Conservation (phyloP, 2,888 invertebrate genomes). For the Polymixis flavicincta region DNA sequence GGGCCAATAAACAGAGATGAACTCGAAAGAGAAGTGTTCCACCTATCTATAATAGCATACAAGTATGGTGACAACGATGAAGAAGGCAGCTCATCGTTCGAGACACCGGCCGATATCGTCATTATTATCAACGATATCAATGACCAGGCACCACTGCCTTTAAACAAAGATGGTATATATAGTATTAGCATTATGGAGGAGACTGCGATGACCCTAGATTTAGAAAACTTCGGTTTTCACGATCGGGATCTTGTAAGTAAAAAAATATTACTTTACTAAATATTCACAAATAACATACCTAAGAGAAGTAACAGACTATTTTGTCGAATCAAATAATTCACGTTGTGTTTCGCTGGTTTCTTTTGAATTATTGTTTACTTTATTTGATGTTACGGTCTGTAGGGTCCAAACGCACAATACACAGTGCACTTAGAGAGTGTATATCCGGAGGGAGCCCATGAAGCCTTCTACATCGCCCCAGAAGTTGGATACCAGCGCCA, state of each 20-base stretch:
- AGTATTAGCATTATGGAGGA: slow-evolving; percentile 88
- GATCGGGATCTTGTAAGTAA: slow-evolving; percentile 89
- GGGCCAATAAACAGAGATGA: slow-evolving; percentile 86
- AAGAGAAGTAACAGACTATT: background rate
- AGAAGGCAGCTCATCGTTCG: slow-evolving; percentile 66
- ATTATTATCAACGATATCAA: slow-evolving; percentile 91
- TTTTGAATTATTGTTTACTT: background rate
- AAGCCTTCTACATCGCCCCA: slow-evolving; percentile 91
- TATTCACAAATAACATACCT: slow-evolving; percentile 2
- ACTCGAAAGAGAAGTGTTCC: slow-evolving; percentile 85
- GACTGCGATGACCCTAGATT: slow-evolving; percentile 85
- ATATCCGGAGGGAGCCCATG: slow-evolving; percentile 77
- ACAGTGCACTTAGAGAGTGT: slow-evolving; percentile 83
- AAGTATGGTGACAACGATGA: slow-evolving; percentile 79
- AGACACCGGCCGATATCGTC: slow-evolving; percentile 78
- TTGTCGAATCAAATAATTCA: background rate
- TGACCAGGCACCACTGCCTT: slow-evolving; percentile 91
- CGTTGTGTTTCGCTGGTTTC: background rate
- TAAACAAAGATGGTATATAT: slow-evolving; percentile 72
- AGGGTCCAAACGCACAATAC: slow-evolving; percentile 92
- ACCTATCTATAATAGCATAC: slow-evolving; percentile 85
- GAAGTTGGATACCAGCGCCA: slow-evolving; percentile 91
- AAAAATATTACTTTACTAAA: background rate
- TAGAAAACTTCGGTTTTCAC: slow-evolving; percentile 88
- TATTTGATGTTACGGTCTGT: slow-evolving; percentile 12